Evolutionary conservation across 2,113 vertebrate genomes (phyloP).

Genomic region (Centropus bengalensis): DNA sequence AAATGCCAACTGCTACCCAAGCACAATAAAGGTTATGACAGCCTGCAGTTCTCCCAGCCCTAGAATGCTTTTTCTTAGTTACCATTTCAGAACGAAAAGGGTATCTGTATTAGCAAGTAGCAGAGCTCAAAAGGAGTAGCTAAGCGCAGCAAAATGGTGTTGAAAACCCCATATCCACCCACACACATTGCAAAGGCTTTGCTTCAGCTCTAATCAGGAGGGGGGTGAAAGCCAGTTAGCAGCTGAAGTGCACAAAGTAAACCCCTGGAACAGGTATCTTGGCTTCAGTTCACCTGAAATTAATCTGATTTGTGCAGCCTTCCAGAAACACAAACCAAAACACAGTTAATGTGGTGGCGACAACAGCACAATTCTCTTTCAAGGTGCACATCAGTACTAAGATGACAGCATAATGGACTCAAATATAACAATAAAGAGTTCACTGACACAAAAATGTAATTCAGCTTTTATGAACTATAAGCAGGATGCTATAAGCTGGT

Average conservation of each 20-base stretch:
- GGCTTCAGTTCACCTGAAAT: background rate
- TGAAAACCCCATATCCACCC: background rate
- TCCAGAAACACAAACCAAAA: rapidly evolving
- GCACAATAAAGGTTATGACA: background rate
- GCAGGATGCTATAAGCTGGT: background rate
- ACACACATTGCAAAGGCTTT: background rate
- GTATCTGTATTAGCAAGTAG: background rate
- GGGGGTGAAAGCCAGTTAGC: background rate
- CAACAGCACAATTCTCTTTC: rapidly evolving
- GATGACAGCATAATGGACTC: background rate
- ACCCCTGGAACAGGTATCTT: background rate
- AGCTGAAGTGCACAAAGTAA: background rate
- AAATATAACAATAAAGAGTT: background rate
- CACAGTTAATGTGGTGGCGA: background rate
- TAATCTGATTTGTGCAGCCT: rapidly evolving
- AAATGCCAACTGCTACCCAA: background rate
- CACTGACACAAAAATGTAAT: rapidly evolving
- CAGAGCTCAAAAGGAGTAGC: background rate
- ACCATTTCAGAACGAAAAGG: background rate
- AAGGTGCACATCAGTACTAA: background rate
- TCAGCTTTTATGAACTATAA: rapidly evolving
- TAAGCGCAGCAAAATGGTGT: background rate
- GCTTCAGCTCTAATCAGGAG: background rate
- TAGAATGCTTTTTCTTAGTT: background rate
- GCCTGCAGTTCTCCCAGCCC: background rate